phyloP scores from a whole-genome alignment of 53 echinoderm and acorn worm genomes.

The Paracentrotus lividus region DNA sequence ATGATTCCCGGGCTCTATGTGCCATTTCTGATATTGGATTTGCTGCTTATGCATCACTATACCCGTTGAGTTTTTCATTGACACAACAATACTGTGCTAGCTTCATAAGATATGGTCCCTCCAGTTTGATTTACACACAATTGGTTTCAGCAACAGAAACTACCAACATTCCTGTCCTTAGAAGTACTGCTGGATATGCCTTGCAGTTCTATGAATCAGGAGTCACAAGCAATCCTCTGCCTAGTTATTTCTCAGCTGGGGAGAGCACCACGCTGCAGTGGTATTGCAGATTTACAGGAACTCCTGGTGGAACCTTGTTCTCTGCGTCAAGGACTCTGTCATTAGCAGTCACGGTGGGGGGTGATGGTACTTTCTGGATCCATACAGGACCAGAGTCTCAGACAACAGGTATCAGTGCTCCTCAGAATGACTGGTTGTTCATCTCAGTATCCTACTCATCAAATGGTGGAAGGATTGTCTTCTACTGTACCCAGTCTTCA shows the following conservation, averaged over 20 bases:
- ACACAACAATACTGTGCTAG: conserved; percentile 72
- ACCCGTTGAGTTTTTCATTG: conserved; percentile 74
- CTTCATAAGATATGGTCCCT: conserved; percentile 57
- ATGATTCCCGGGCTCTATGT: conserved; percentile 77
- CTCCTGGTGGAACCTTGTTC: conserved; percentile 79
- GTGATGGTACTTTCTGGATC: conserved; percentile 72
- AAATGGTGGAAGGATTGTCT: conserved; percentile 72
- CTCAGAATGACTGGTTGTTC: conserved; percentile 80
- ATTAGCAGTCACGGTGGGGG: conserved; percentile 78
- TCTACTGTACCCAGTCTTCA: conserved; percentile 76
- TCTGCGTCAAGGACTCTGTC: conserved; percentile 75
- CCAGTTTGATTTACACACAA: conserved; percentile 74
- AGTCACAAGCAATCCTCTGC: conserved; percentile 74
- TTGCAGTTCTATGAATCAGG: conserved; percentile 85
- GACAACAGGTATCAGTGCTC: conserved; percentile 75
- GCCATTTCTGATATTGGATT: conserved; percentile 78
- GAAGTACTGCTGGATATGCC: conserved; percentile 78
- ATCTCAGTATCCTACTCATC: conserved; percentile 78
- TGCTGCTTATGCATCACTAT: conserved; percentile 71
- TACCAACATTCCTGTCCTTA: conserved; percentile 56
- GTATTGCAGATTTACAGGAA: conserved; percentile 74
- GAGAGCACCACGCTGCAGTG: conserved; percentile 79
- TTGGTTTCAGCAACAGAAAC: conserved; percentile 54
- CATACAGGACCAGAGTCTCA: conserved; percentile 72
- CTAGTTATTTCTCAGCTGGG: conserved; percentile 34